Percentiles rank a stretch among this genome's conserved stretches.
Evolutionary conservation across 2,113 vertebrate genomes (phyloP).

Genomic region (Mesocricetus auratus): DNA sequence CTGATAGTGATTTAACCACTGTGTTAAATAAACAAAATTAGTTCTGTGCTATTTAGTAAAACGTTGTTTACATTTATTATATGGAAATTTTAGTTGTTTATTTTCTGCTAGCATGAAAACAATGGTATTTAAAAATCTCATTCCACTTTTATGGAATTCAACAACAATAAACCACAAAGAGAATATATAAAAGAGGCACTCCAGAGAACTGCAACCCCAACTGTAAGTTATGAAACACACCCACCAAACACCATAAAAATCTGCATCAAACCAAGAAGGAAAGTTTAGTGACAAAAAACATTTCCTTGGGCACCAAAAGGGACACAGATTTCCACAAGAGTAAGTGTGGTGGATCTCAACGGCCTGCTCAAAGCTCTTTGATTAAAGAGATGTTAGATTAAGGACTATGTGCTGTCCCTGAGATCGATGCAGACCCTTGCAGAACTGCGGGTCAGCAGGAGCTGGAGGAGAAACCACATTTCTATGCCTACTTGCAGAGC

Average conservation of each 20-base stretch:
- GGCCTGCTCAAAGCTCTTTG: neutral
- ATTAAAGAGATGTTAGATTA: neutral
- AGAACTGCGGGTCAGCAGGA: fast-evolving
- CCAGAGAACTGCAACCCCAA: slow-evolving; percentile 35
- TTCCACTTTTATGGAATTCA: slow-evolving; percentile 43
- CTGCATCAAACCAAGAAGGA: neutral
- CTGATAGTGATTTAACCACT: neutral
- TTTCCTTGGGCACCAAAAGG: neutral
- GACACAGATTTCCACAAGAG: neutral
- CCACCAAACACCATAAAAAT: slow-evolving; percentile 36
- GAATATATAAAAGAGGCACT: slow-evolving; percentile 34
- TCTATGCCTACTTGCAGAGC: neutral
- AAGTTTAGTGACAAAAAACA: slow-evolving; percentile 18
- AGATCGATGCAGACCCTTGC: neutral
- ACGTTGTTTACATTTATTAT: neutral
- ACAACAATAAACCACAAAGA: slow-evolving; percentile 38
- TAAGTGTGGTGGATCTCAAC: neutral
- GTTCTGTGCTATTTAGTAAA: neutral
- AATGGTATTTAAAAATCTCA: slow-evolving; percentile 7
- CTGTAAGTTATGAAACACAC: slow-evolving; percentile 53
- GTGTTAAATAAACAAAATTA: neutral
- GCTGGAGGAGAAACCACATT: neutral
- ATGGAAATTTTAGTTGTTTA: neutral
- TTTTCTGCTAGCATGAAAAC: slow-evolving; percentile 40
- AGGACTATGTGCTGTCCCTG: neutral